phyloP scores from a whole-genome alignment of 2,888 invertebrate genomes.

The Vesta saturnalis region DNA sequence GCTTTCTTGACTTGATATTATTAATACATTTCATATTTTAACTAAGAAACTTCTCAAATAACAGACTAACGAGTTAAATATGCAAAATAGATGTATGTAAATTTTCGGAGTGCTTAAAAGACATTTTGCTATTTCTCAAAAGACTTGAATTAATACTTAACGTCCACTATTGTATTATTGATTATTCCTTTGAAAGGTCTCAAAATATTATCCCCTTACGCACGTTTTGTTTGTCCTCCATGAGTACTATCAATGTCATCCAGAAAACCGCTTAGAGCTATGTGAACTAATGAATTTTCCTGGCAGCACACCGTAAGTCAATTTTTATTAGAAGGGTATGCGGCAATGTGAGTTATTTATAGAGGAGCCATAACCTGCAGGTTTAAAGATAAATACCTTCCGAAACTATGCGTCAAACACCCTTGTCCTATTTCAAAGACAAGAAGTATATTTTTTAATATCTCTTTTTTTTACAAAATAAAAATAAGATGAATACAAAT shows the following conservation, averaged over 20 bases:
- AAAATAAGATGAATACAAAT: not conserved
- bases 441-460: not conserved
- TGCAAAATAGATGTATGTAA: constrained; percentile 8
- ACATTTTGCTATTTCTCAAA: not conserved
- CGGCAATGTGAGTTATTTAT: constrained; percentile 45
- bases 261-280: constrained; percentile 40
- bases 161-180: not conserved
- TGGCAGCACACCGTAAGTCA: constrained; percentile 45
- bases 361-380: constrained; percentile 35
- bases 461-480: not conserved
- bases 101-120: not conserved
- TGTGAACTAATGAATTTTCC: constrained; percentile 46
- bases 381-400: constrained; percentile 44
- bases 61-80: constrained; percentile 4
- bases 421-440: not conserved
- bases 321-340: constrained; percentile 45
- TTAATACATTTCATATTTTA: constrained; percentile 6
- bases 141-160: not conserved
- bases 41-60: not conserved
- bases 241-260: constrained; percentile 23
- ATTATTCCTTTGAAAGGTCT: too few species aligned
- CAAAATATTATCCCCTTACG: too few species aligned
- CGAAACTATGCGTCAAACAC: constrained; percentile 40
- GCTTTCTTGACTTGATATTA: not conserved
- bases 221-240: not conserved